These are phyloP conservation scores for Dasyprocta punctata DNA, from an alignment of 2,113 vertebrate species.

Conservation along the genomic window DNA sequence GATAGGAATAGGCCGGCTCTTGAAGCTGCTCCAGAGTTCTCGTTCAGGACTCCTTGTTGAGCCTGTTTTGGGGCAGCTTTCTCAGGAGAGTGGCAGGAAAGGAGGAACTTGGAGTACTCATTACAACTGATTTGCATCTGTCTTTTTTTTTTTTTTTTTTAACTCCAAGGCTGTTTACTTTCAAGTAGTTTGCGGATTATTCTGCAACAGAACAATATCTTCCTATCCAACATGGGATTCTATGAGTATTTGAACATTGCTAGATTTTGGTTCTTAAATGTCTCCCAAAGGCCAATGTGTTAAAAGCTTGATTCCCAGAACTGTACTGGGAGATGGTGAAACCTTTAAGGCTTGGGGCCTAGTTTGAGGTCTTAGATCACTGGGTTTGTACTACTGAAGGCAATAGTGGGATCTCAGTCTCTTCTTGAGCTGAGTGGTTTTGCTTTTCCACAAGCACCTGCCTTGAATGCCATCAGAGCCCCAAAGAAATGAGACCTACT, in stretches of 20 bases:
- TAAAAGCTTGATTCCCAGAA: no score
- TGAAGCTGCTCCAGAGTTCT: conserved; percentile 9
- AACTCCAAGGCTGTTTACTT: not conserved
- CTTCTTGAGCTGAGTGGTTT: not conserved
- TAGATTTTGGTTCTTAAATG: no score
- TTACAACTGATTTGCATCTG: not conserved
- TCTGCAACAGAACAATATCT: no score
- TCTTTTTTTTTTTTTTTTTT: not conserved
- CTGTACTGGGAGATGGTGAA: no score
- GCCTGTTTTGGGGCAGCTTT: not conserved
- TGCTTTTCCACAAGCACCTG: not conserved
- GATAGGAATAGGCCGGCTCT: not conserved
- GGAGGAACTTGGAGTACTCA: not conserved
- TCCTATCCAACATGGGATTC: no score
- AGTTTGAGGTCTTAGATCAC: not conserved
- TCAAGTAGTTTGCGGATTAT: no score
- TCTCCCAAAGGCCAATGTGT: no score
- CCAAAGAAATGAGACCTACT: not conserved
- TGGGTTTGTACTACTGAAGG: not conserved
- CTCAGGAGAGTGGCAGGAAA: not conserved
- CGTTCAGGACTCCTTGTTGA: not conserved
- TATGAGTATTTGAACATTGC: no score
- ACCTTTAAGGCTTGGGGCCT: not conserved
- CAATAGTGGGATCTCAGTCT: not conserved
- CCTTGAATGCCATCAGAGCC: not conserved